Percentiles rank a stretch among this genome's conserved stretches.
phyloP scores from a whole-genome alignment of 2,888 invertebrate genomes.

The Chrysomela aeneicollis region DNA sequence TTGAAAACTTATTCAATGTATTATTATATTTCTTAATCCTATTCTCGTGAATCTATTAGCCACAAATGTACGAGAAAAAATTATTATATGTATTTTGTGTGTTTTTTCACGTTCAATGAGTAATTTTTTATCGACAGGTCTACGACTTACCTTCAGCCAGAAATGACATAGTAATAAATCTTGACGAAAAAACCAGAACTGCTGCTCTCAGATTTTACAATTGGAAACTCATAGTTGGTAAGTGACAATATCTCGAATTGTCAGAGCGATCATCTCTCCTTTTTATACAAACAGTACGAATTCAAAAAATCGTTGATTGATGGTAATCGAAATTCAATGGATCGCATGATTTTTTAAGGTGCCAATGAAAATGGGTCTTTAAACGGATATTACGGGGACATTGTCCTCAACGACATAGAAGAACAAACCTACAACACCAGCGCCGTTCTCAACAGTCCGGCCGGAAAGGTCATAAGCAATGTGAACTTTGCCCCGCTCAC shows the following conservation, averaged over 20 bases:
- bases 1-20: no score
- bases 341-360: slow-evolving; percentile 43
- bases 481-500: slow-evolving; percentile 57
- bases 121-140: slow-evolving; percentile 45
- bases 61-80: neutral
- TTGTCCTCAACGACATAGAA: slow-evolving; percentile 55
- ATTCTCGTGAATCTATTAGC: neutral
- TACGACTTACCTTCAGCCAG: slow-evolving; percentile 65
- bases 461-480: slow-evolving; percentile 57
- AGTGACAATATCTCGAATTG: no score
- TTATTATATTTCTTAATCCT: no score
- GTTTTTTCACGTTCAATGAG: no score
- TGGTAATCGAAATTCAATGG: no score
- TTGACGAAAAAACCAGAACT: slow-evolving; percentile 69
- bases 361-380: slow-evolving; percentile 55
- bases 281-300: neutral
- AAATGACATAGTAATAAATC: slow-evolving; percentile 73
- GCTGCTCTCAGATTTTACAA: slow-evolving; percentile 61
- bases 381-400: slow-evolving; percentile 62
- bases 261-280: no score
- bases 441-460: slow-evolving; percentile 58
- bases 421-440: slow-evolving; percentile 59
- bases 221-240: slow-evolving; percentile 65
- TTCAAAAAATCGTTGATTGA: no score
- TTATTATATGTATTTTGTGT: no score